Evolutionary conservation across 2,113 vertebrate species (phyloP).

Genomic region (Corythoichthys intestinalis): DNA sequence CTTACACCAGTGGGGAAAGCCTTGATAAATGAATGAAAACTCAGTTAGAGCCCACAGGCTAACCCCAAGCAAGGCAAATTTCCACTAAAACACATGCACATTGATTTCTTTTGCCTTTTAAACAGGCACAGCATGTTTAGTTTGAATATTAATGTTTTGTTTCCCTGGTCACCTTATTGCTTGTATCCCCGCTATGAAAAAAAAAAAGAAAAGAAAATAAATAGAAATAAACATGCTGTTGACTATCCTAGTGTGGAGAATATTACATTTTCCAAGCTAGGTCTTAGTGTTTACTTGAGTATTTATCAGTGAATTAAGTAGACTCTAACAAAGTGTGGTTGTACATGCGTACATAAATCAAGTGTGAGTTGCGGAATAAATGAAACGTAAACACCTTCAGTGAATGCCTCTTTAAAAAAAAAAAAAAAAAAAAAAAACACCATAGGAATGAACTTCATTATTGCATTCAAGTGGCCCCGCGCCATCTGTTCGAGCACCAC

Average conservation of each 20-base stretch:
- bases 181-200: slow-evolving; percentile 10
- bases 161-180: slow-evolving; percentile 23
- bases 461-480: slow-evolving; percentile 57
- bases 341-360: slow-evolving; percentile 45
- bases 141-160: slow-evolving; percentile 23
- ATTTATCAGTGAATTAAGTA: slow-evolving; percentile 31
- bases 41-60: not conserved
- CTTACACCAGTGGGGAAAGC: not conserved
- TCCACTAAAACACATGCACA: slow-evolving; percentile 31
- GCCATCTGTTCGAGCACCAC: slow-evolving; percentile 65
- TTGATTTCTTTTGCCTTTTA: slow-evolving; percentile 6
- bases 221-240: slow-evolving; percentile 10
- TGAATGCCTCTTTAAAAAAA: slow-evolving; percentile 41
- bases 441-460: slow-evolving; percentile 48
- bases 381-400: slow-evolving; percentile 41
- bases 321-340: slow-evolving; percentile 9
- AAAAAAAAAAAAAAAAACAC: slow-evolving; percentile 1
- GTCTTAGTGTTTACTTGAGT: slow-evolving; percentile 22
- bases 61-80: not conserved
- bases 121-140: slow-evolving; percentile 24
- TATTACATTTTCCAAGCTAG: slow-evolving; percentile 7
- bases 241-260: slow-evolving; percentile 14
- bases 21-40: too few relatives aligned
- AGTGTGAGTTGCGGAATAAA: slow-evolving; percentile 50
- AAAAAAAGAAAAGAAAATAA: slow-evolving; percentile 21